These are phyloP conservation scores for Rhagologus leucostigma DNA, from an alignment of 2,113 vertebrate species.

Conservation along the genomic window DNA sequence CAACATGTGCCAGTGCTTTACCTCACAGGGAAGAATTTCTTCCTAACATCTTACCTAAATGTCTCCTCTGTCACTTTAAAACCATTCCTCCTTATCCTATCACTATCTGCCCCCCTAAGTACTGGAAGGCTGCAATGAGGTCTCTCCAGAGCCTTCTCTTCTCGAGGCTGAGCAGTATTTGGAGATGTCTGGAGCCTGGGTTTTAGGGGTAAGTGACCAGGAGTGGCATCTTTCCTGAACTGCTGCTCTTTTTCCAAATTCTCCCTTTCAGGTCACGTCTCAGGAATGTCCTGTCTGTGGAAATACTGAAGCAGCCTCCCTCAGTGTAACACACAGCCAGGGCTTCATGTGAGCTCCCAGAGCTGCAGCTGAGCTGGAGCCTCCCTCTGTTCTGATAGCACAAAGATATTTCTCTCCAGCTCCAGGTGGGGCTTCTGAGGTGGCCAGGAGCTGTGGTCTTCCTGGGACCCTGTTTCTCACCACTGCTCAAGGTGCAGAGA, in stretches of 20 bases:
- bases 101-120: background rate
- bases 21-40: background rate
- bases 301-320: background rate
- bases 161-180: background rate
- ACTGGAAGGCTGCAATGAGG: background rate
- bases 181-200: background rate
- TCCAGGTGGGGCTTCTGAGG: background rate
- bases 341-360: background rate
- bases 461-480: background rate
- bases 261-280: slow-evolving; percentile 1
- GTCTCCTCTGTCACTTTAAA: background rate
- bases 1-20: background rate
- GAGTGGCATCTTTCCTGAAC: background rate
- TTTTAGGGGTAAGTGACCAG: background rate
- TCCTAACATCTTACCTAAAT: background rate
- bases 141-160: background rate
- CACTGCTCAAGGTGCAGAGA: background rate
- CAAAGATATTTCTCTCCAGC: background rate
- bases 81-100: background rate
- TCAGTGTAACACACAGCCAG: background rate
- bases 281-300: slow-evolving; percentile 2
- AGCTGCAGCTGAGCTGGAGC: background rate
- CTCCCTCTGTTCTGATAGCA: background rate
- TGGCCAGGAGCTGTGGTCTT: background rate
- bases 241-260: background rate